These are phyloP conservation scores for Otus scops DNA, from an alignment of 2,797 vertebrate species.

Conservation along the genomic window DNA sequence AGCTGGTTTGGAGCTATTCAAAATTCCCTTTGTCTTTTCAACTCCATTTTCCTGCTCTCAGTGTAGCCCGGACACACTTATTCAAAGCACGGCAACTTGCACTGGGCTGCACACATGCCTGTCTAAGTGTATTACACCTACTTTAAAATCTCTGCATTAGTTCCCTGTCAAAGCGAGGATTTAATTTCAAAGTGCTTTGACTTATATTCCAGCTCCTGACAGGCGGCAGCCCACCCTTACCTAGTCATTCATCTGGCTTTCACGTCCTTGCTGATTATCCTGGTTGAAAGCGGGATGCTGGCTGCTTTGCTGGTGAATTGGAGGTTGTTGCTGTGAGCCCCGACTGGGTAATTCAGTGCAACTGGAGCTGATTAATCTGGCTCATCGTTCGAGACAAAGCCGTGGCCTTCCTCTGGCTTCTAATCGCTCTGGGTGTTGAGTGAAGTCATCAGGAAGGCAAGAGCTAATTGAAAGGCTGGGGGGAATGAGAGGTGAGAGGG, in stretches of 20 bases:
- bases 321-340: constrained; percentile 13
- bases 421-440: constrained; percentile 35
- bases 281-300: background rate
- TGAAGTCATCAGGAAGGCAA: constrained; percentile 50
- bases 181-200: constrained; percentile 57
- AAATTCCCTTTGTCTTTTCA: constrained; percentile 52
- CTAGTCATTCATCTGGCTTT: constrained; percentile 40
- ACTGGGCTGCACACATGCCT: constrained; percentile 2
- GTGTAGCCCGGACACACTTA: background rate
- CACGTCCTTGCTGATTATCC: constrained; percentile 16
- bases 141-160: constrained; percentile 48
- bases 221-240: constrained; percentile 49
- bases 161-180: constrained; percentile 57
- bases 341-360: constrained; percentile 30
- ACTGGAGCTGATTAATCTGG: constrained; percentile 63
- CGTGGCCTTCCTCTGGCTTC: constrained; percentile 20
- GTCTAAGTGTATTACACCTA: constrained; percentile 48
- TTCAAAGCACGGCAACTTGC: background rate
- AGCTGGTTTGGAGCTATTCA: constrained; percentile 60
- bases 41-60: background rate
- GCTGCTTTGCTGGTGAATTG: background rate
- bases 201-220: constrained; percentile 39
- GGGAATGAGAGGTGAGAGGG: constrained; percentile 3
- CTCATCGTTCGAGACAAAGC: constrained; percentile 50
- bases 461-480: constrained; percentile 16